phyloP scores from a whole-genome alignment of 37 sponge, comb jelly and placozoan species.

The Theonella swinhoei region DNA sequence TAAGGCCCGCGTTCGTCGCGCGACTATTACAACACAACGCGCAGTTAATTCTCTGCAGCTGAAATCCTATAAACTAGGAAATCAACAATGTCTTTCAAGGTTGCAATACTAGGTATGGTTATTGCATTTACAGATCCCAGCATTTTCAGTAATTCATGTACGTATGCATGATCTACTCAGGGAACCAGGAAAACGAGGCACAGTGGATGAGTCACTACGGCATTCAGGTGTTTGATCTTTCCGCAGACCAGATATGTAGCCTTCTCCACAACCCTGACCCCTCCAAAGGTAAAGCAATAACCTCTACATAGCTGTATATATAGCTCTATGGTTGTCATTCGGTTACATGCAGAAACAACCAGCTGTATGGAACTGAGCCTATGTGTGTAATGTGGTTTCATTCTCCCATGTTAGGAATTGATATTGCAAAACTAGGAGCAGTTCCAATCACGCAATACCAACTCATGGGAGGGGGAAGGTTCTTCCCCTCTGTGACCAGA shows the following conservation, averaged over 20 bases:
- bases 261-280: neutral
- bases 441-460: slow-evolving; percentile 3
- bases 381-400: neutral
- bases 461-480: slow-evolving; percentile 6
- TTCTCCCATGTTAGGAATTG: neutral
- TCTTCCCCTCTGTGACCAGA: slow-evolving; percentile 2
- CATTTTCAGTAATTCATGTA: too few relatives aligned
- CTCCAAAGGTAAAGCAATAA: neutral
- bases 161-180: too few relatives aligned
- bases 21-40: too few relatives aligned
- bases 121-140: too few relatives aligned
- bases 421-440: neutral
- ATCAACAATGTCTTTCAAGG: neutral
- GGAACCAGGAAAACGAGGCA: too few relatives aligned
- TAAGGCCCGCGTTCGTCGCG: too few relatives aligned
- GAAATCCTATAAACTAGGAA: too few relatives aligned
- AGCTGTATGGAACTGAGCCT: too few relatives aligned
- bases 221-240: neutral
- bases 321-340: neutral
- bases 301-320: neutral
- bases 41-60: too few relatives aligned
- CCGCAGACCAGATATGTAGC: neutral
- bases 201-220: too few relatives aligned
- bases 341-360: too few relatives aligned
- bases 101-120: neutral